Evolutionary conservation across 2,797 vertebrate genomes (phyloP).

Genomic region (Neosilurus hyrtlii): DNA sequence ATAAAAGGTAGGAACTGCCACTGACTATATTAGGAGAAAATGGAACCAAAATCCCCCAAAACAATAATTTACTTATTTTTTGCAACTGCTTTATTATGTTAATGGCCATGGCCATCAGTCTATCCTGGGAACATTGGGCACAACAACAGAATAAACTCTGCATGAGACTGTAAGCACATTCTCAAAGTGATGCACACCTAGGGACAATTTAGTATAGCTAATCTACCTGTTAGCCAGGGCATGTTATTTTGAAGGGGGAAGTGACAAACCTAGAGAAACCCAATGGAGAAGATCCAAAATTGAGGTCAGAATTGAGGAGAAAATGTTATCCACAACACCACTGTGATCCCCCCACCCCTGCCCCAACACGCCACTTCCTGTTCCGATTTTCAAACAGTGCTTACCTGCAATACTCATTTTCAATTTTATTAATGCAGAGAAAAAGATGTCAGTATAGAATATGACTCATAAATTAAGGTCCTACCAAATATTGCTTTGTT

Average conservation of each 20-base stretch:
- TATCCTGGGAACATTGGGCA: background rate
- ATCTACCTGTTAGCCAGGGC: background rate
- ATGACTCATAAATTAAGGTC: background rate
- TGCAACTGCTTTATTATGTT: background rate
- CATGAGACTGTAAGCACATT: background rate
- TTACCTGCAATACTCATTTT: background rate
- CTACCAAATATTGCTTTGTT: conserved; percentile 94
- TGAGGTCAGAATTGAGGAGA: background rate
- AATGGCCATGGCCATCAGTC: background rate
- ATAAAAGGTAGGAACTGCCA: background rate
- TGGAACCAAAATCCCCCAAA: background rate
- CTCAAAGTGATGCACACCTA: background rate
- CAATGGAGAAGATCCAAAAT: background rate
- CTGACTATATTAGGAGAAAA: background rate
- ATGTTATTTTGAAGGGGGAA: background rate
- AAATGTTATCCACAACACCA: background rate
- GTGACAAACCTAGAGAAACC: background rate
- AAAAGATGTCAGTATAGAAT: background rate
- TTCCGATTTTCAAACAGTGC: background rate
- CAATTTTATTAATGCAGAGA: background rate
- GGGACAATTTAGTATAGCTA: background rate
- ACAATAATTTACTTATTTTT: background rate
- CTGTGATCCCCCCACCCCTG: background rate
- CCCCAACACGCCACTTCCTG: background rate
- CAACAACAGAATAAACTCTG: background rate